Percentiles rank a stretch among this genome's conserved stretches.
phyloP scores from a whole-genome alignment of 1,140 invertebrate genomes.

The fruit fly (Drosophila melanogaster) region DNA sequence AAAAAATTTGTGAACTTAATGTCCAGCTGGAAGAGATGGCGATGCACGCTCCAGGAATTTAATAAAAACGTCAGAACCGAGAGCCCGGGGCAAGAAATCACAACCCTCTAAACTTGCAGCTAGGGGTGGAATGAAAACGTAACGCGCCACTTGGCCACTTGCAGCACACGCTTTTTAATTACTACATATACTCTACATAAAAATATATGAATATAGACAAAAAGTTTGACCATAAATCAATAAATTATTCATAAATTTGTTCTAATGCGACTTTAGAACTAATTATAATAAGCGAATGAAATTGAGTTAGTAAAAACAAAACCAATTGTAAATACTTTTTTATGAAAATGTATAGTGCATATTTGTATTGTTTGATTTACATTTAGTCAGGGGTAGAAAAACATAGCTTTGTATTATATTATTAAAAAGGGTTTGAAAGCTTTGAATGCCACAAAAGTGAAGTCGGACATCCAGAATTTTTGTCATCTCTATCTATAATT shows the following conservation, averaged over 20 bases:
- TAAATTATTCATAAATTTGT: neutral
- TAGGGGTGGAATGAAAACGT: constrained; percentile 16
- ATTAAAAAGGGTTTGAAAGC: neutral
- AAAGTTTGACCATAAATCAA: neutral
- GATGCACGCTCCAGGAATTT: constrained; percentile 48
- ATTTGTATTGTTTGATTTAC: no score
- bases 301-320: neutral
- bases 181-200: no score
- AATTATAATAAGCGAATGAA: neutral
- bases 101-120: constrained; percentile 42
- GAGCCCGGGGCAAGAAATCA: constrained; percentile 49
- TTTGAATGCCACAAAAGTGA: neutral
- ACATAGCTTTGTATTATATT: no score
- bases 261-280: neutral
- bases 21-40: constrained; percentile 20
- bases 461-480: neutral
- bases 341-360: no score
- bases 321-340: no score
- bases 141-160: no score
- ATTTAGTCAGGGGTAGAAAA: no score
- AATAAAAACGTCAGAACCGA: constrained; percentile 67
- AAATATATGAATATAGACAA: neutral
- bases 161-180: no score
- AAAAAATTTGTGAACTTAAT: constrained; percentile 76
- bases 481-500: constrained; percentile 34